Conservation (phyloP, 2,888 invertebrate genomes). For the Heliconius sara region DNA sequence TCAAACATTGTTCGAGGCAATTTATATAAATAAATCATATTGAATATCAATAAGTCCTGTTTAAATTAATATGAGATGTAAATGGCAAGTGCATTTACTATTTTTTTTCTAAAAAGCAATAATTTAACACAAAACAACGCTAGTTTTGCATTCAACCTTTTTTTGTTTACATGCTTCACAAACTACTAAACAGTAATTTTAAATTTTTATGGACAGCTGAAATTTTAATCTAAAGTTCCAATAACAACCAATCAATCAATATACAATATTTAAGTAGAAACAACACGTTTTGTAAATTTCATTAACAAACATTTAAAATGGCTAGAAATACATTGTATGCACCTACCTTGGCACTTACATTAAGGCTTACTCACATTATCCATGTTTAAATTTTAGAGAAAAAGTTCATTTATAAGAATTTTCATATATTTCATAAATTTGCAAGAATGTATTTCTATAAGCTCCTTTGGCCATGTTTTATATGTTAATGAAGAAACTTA, state of each 20-base stretch:
- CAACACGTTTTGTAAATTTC: conserved; percentile 18
- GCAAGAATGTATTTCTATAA: neutral
- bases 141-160: neutral
- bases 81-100: neutral
- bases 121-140: neutral
- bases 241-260: conserved; percentile 5
- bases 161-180: neutral
- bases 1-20: conserved; percentile 12
- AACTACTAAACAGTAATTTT: neutral
- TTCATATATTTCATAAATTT: neutral
- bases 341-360: conserved; percentile 15
- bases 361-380: conserved; percentile 21
- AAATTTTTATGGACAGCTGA: neutral
- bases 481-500: neutral
- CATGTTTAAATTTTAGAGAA: conserved; percentile 1
- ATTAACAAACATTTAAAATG: conserved; percentile 27
- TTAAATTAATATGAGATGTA: neutral
- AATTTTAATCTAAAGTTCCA: conserved; percentile 11
- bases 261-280: conserved; percentile 22
- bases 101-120: neutral
- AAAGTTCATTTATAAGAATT: neutral
- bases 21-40: neutral
- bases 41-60: neutral
- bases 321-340: conserved; percentile 12
- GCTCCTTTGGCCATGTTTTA: conserved; percentile 7